Evolutionary conservation across 1,140 invertebrate species (phyloP).

Genomic region (Eulimnadia texana): DNA sequence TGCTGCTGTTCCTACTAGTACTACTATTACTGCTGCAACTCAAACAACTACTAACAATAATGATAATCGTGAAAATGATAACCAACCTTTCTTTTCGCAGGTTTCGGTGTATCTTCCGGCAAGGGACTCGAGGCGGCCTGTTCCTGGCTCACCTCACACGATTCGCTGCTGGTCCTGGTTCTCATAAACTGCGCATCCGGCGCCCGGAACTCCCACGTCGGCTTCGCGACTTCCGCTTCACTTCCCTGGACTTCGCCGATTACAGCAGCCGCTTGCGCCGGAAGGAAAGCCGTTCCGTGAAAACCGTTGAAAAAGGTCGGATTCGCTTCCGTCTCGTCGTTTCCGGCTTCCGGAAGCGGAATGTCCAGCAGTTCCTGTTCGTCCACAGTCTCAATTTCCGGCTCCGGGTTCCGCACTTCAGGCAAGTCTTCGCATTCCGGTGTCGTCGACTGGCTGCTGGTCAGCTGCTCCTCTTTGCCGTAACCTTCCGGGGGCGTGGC

Average conservation of each 20-base stretch:
- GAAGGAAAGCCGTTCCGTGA: conserved; percentile 1
- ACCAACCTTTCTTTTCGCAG: conserved; percentile 35
- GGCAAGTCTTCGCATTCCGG: background rate
- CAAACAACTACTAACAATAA: conserved; percentile 18
- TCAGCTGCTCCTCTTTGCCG: background rate
- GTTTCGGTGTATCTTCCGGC: conserved; percentile 23
- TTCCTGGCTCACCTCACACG: conserved; percentile 12
- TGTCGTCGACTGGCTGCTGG: background rate
- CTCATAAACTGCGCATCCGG: conserved; percentile 13
- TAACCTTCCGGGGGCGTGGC: background rate
- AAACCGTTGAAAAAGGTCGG: background rate
- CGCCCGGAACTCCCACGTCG: conserved; percentile 14
- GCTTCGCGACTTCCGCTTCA: conserved; percentile 24
- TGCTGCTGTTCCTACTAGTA: too few relatives aligned
- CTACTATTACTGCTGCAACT: too few relatives aligned
- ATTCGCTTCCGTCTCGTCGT: background rate
- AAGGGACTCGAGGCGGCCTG: background rate
- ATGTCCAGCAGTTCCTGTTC: background rate
- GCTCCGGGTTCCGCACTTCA: background rate
- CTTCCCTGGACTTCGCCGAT: conserved; percentile 24
- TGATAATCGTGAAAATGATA: background rate
- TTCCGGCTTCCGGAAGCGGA: conserved; percentile 11
- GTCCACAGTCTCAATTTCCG: background rate
- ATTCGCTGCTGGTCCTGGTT: conserved; percentile 16
- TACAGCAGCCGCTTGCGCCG: conserved; percentile 4